Conservation (phyloP, 2,113 vertebrate species). For the Sphaerodactylus townsendi region DNA sequence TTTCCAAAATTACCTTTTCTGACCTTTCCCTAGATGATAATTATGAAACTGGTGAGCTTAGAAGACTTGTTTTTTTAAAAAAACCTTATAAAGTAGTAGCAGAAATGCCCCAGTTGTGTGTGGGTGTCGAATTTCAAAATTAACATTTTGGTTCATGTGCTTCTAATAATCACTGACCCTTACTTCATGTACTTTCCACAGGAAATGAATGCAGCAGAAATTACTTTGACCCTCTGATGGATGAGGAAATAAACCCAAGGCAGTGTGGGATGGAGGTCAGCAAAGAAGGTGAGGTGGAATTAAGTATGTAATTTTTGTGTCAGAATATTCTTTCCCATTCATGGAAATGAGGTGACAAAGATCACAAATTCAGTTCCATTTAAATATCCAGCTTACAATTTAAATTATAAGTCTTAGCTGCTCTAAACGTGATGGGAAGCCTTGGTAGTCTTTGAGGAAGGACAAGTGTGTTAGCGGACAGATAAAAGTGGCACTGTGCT, state of each 20-base stretch:
- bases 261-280: slow-evolving; percentile 86
- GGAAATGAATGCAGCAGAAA: slow-evolving; percentile 93
- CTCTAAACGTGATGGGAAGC: slow-evolving; percentile 37
- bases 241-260: slow-evolving; percentile 92
- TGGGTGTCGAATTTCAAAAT: slow-evolving; percentile 94
- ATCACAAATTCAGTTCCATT: slow-evolving; percentile 73
- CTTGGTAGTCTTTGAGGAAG: slow-evolving; percentile 68
- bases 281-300: slow-evolving; percentile 94
- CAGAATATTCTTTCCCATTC: slow-evolving; percentile 94
- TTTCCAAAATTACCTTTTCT: slow-evolving; percentile 91
- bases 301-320: slow-evolving; percentile 96
- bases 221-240: slow-evolving; percentile 94
- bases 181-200: slow-evolving; percentile 89
- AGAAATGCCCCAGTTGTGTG: slow-evolving; percentile 77
- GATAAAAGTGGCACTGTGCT: slow-evolving; percentile 37
- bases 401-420: slow-evolving; percentile 68
- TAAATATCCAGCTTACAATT: slow-evolving; percentile 76
- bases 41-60: slow-evolving; percentile 88
- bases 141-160: slow-evolving; percentile 99
- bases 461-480: slow-evolving; percentile 54
- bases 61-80: slow-evolving; percentile 68
- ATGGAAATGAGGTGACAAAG: slow-evolving; percentile 91
- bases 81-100: slow-evolving; percentile 84
- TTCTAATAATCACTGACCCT: slow-evolving; percentile 98
- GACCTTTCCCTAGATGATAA: slow-evolving; percentile 96